Evolutionary conservation across 2,888 invertebrate genomes (phyloP), one percentile per base, ranked within the genome.

Genomic region (Zeuzera pyrina): DNA sequence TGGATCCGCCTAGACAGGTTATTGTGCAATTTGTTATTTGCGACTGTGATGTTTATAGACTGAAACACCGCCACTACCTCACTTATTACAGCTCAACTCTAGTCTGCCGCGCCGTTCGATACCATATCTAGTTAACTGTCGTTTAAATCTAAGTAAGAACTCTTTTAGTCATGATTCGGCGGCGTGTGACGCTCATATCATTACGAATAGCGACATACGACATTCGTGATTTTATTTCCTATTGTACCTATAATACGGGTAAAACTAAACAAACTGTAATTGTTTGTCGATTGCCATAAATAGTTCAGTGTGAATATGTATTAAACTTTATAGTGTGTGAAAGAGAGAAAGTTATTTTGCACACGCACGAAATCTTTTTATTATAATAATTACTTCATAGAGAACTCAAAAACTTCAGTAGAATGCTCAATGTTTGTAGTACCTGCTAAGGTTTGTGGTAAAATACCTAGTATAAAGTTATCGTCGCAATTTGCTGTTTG

Each of bases 31-130:
- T 74, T 70, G 70, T 73, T 77, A 72, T 79, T 74, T 85, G 87
- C 85, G 86, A 86, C 87, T 88, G 88, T 88, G 87, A 88, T 87
- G 86, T 85, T 86, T 78, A 83, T 86, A 87, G 87, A 87, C 87
- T 87, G 87, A 87, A 73, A 81, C 59, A 74, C 83, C 81, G 69
- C 77, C 71, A 76, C 81, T 83, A 83, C 83, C 83, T 83, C 83
- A 78, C 74, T 76, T 70, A 76, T 76, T 71, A 66, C 70, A 67
- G 66, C 69, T 66, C 55, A 47, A 60, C 70, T 81, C 81, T 79
- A 81, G 81, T 81, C 81, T 68, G 51, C 60, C 64, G 64, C 70
- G 71, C 69, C 68, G 69, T 66, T 57, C 65, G 25, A 10, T 13
- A 25, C 13, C 12, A 12, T 25, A 25, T 12, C 10, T 12, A 2